Conservation (phyloP, 2,113 vertebrate species). For the Petromus typicus region DNA sequence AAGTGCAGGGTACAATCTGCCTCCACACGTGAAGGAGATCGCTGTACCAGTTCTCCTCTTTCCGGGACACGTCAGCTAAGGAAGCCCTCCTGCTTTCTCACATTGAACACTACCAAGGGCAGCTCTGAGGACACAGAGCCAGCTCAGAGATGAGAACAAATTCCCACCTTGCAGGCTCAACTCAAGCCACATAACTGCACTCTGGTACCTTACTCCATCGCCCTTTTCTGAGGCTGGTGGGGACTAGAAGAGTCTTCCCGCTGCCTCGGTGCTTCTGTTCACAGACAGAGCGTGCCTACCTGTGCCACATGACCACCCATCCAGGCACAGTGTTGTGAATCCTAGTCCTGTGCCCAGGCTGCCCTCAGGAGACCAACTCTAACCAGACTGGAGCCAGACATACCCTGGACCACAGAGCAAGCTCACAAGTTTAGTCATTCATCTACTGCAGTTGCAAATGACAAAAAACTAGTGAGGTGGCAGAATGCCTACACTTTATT, state of each 20-base stretch:
- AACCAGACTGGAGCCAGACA: neutral
- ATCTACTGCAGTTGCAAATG: neutral
- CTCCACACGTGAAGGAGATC: conserved; percentile 1
- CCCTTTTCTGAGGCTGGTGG: neutral
- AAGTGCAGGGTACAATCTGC: conserved; percentile 32
- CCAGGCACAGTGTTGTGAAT: neutral
- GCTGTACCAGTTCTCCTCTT: neutral
- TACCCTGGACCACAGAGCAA: neutral
- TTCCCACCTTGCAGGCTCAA: neutral
- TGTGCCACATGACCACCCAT: rapidly evolving
- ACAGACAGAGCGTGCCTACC: neutral
- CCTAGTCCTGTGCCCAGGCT: neutral
- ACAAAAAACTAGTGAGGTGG: neutral
- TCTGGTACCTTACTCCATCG: rapidly evolving
- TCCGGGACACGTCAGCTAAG: neutral
- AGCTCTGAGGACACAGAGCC: neutral
- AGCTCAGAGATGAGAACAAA: conserved; percentile 1
- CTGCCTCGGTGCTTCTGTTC: neutral
- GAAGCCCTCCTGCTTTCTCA: conserved; percentile 5
- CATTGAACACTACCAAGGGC: neutral
- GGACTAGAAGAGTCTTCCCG: neutral
- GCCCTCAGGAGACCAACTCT: neutral
- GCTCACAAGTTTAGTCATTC: neutral
- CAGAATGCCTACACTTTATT: neutral
- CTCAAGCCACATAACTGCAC: neutral